Base-by-base conservation (phyloP, 2,888 invertebrate genomes). In the Phragmatobia fuliginosa region DNA sequence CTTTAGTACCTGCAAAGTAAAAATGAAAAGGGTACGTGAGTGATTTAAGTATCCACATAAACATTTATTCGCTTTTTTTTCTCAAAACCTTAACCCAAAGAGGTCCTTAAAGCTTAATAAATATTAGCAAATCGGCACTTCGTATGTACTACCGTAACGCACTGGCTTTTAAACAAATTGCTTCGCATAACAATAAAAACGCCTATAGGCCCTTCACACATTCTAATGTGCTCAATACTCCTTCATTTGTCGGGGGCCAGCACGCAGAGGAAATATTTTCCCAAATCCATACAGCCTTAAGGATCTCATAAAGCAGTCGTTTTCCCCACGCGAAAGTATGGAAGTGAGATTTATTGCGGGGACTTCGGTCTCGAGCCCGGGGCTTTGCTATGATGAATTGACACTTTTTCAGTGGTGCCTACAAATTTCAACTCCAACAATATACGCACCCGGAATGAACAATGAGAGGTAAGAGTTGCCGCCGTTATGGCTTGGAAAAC, bases 211-310 rank as follows among this genome's bases (percentile, higher is more conserved):
- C 92, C 92, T 93, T 92, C 93, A 92, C 94, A 94, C 94, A 94
- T 94, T 93, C 92, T 94, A 92, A 94, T 93, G 93, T 92, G 91
- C 92, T 88, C 91, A 93, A 92, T 90, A 91, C 90, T 91, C 94
- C 92, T 94, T 94, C 93, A 94, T 94, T 95, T 94, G 94, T 92
- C 91, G 92, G 90, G 90, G 92, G 92, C 93, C 88, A 92, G 92
- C 93, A 94, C 93, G 94, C 88, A 91, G 90, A 90, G 92, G 95
- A 94, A 95, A 95, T 95, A 95, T 95, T 95, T 95, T 92, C 91
- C 93, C 92, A 94, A 95, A 95, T 95, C 95, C 95, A 95, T 95
- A 95, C 95, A 93, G 95, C 95, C 95, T 95, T 95, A 94, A 95
- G 95, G 94, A 94, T 95, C 94, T 89, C 95, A 95, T 95, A 95